Conservation (phyloP, 2,113 vertebrate species). For the Puntigrus tetrazona region DNA sequence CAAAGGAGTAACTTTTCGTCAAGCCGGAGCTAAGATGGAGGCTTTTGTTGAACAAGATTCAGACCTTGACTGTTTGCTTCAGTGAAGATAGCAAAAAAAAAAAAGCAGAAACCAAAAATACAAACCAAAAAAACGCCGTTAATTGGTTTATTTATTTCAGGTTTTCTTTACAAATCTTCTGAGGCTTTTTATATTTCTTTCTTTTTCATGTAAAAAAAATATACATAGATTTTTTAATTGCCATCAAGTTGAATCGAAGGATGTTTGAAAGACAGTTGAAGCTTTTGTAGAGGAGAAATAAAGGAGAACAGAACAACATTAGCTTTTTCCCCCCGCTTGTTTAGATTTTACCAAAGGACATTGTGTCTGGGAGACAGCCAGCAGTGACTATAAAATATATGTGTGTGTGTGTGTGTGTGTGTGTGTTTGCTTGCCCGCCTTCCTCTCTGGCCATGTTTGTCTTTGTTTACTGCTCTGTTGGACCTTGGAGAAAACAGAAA, state of each 20-base stretch:
- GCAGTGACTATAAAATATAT: neutral
- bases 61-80: neutral
- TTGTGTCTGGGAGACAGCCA: slow-evolving; percentile 14
- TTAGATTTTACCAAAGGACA: slow-evolving; percentile 35
- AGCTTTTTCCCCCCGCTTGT: neutral
- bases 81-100: neutral
- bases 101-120: too few relatives aligned
- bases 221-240: slow-evolving; percentile 26
- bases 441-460: slow-evolving; percentile 15
- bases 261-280: slow-evolving; percentile 6
- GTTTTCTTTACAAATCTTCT: neutral
- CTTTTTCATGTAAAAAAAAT: too few relatives aligned
- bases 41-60: neutral
- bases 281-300: slow-evolving; percentile 21
- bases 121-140: too few relatives aligned
- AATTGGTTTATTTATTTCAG: neutral
- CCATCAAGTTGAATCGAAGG: neutral
- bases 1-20: neutral
- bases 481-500: slow-evolving; percentile 37
- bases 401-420: slow-evolving; percentile 25
- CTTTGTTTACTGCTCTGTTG: slow-evolving; percentile 42
- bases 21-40: neutral
- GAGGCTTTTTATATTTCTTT: neutral
- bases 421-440: slow-evolving; percentile 30
- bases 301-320: neutral